Conservation (phyloP, 2,113 vertebrate genomes). For the Malaclemys terrapin region DNA sequence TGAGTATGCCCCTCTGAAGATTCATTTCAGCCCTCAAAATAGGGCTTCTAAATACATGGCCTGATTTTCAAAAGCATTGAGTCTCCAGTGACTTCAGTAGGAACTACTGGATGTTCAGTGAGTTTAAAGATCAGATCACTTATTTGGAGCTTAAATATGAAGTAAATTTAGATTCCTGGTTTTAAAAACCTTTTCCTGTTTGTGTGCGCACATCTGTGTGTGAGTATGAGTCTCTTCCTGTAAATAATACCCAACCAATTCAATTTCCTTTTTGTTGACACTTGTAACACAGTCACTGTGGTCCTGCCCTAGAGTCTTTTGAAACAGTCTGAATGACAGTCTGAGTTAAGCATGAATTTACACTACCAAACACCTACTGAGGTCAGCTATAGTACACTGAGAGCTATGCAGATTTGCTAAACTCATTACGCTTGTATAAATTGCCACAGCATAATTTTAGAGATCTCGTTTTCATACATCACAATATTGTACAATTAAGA, state of each 20-base stretch:
- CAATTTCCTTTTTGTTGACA: background rate
- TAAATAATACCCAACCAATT: background rate
- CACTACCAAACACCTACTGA: background rate
- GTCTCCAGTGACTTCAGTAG: background rate
- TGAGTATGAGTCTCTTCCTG: background rate
- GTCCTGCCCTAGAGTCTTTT: background rate
- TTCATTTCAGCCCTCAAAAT: background rate
- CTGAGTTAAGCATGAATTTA: background rate
- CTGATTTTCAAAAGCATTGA: background rate
- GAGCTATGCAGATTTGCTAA: conserved; percentile 56
- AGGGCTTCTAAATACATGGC: background rate
- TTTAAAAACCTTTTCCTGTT: background rate
- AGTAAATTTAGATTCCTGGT: background rate
- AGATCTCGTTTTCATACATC: conserved; percentile 74
- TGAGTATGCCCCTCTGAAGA: background rate
- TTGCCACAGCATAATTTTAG: conserved; percentile 56
- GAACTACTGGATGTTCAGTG: background rate
- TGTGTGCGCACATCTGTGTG: background rate
- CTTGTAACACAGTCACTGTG: background rate
- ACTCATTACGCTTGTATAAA: conserved; percentile 53
- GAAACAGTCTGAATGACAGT: background rate
- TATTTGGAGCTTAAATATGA: background rate
- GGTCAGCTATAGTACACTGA: background rate
- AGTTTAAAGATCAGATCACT: background rate
- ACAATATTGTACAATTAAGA: conserved; percentile 55